phyloP scores from a whole-genome alignment of 1,140 invertebrate species.

The Anthonomus grandis region DNA sequence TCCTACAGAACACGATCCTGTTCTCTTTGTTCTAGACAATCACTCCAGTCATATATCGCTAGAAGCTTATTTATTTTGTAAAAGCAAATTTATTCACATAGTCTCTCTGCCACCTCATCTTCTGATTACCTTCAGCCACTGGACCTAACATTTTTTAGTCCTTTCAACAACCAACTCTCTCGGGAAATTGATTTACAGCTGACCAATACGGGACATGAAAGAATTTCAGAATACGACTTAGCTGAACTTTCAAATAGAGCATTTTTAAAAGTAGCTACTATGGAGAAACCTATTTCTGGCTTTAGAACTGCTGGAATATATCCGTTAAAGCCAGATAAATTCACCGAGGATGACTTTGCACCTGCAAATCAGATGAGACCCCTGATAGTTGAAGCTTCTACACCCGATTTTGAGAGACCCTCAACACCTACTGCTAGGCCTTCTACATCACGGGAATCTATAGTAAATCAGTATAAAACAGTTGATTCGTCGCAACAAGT shows the following conservation, averaged over 20 bases:
- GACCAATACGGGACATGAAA: conserved; percentile 25
- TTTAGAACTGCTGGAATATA: conserved; percentile 28
- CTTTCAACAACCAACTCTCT: conserved; percentile 39
- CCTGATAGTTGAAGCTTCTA: no score
- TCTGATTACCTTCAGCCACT: no score
- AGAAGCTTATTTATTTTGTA: conserved; percentile 32
- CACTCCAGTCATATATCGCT: conserved; percentile 29
- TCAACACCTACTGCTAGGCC: no score
- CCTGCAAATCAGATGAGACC: no score
- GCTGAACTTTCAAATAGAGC: conserved; percentile 23
- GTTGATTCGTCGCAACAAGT: no score
- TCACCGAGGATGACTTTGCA: conserved; percentile 25
- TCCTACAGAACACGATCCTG: conserved; percentile 30
- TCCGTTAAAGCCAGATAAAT: conserved; percentile 25
- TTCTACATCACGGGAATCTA: no score
- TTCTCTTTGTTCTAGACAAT: conserved; percentile 41
- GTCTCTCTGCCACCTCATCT: conserved; percentile 31
- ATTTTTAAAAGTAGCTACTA: conserved; percentile 18
- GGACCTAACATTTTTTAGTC: no score
- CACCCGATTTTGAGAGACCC: no score
- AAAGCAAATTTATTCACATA: conserved; percentile 33
- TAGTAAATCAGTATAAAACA: no score
- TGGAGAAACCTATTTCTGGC: conserved; percentile 22
- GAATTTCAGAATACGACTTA: conserved; percentile 23
- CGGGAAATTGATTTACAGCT: conserved; percentile 20